Evolutionary conservation across 2,113 vertebrate species (phyloP).

Genomic region (Odocoileus hemionus): DNA sequence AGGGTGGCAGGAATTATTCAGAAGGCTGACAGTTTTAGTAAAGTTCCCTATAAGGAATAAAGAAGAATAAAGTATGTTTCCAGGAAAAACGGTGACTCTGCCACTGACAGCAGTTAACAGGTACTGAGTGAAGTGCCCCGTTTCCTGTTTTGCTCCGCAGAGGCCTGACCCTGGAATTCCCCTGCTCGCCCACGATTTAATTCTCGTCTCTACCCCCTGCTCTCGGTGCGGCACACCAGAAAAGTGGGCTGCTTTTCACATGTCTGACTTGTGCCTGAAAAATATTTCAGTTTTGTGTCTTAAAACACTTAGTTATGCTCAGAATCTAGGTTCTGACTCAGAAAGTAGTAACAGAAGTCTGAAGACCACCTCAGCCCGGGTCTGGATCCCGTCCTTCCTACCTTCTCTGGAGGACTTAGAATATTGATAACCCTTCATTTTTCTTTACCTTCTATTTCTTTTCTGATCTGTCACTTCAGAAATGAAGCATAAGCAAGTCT

Average conservation of each 20-base stretch:
- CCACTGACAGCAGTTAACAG: background rate
- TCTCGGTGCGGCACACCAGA: background rate
- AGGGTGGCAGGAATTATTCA: background rate
- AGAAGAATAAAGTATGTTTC: background rate
- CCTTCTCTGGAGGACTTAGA: background rate
- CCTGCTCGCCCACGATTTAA: background rate
- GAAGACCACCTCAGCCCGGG: background rate
- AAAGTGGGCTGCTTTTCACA: background rate
- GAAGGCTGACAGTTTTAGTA: background rate
- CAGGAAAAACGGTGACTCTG: background rate
- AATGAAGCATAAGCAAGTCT: background rate
- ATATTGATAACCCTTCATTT: background rate
- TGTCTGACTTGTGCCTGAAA: background rate
- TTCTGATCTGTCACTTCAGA: background rate
- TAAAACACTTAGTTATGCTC: background rate
- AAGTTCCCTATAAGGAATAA: background rate
- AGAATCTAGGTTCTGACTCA: background rate
- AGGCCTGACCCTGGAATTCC: constrained; percentile 7
- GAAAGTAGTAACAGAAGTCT: background rate
- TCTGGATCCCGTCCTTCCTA: background rate
- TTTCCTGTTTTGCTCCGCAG: constrained; percentile 50
- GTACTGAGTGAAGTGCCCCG: background rate
- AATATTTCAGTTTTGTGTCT: background rate
- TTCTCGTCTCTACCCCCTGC: background rate
- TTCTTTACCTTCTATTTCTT: background rate